Percentiles rank a stretch among this genome's conserved stretches.
Conservation (phyloP, 2,113 vertebrate species). For the Dunckerocampus dactyliophorus region DNA sequence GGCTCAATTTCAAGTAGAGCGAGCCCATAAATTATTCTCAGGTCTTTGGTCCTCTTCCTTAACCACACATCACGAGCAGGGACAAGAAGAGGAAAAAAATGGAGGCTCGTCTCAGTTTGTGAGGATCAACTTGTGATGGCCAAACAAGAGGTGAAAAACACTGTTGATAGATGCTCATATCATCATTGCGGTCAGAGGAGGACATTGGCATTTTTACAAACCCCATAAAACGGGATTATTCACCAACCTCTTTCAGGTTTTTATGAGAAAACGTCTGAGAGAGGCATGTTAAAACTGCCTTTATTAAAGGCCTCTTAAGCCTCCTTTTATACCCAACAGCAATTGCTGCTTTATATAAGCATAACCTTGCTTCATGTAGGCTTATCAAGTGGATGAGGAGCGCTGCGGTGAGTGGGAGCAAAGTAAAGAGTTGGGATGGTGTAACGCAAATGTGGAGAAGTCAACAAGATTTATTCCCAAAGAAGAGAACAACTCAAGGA, state of each 20-base stretch:
- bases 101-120: not conserved
- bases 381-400: slow-evolving; percentile 26
- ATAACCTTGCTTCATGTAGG: slow-evolving; percentile 25
- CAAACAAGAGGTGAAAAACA: slow-evolving; percentile 3
- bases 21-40: slow-evolving; percentile 38
- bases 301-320: slow-evolving; percentile 66
- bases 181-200: slow-evolving; percentile 38
- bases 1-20: slow-evolving; percentile 24
- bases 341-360: slow-evolving; percentile 25
- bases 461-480: too few species aligned
- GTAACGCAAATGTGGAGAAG: too few species aligned
- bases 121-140: not conserved
- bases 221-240: slow-evolving; percentile 32
- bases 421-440: not conserved
- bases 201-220: slow-evolving; percentile 39
- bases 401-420: not conserved
- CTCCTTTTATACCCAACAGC: slow-evolving; percentile 45
- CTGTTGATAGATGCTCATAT: slow-evolving; percentile 11
- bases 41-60: slow-evolving; percentile 11
- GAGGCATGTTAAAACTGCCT: slow-evolving; percentile 53
- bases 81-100: slow-evolving; percentile 12
- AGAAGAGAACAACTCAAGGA: too few species aligned
- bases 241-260: slow-evolving; percentile 45
- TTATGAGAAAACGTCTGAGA: slow-evolving; percentile 46
- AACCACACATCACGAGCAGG: slow-evolving; percentile 7